Evolutionary conservation across 2,113 vertebrate species (phyloP).

Genomic region (Perognathus longimembris): DNA sequence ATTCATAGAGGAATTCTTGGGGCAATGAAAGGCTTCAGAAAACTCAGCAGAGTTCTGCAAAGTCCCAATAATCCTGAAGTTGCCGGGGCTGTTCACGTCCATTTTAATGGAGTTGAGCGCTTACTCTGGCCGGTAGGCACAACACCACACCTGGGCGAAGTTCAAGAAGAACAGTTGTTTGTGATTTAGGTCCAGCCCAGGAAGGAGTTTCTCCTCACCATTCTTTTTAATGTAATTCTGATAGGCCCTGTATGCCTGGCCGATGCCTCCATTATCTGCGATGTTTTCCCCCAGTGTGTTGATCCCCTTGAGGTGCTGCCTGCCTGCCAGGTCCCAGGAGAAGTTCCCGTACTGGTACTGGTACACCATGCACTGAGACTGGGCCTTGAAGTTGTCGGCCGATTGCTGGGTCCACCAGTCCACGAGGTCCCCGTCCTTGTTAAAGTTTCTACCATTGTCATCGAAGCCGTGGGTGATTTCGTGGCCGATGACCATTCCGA

Average conservation of each 20-base stretch:
- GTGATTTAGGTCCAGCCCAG: slow-evolving; percentile 93
- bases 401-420: slow-evolving; percentile 97
- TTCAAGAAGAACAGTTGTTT: slow-evolving; percentile 98
- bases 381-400: slow-evolving; percentile 92
- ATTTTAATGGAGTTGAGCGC: slow-evolving; percentile 96
- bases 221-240: slow-evolving; percentile 90
- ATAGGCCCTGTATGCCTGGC: slow-evolving; percentile 97
- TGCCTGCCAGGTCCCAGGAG: slow-evolving; percentile 94
- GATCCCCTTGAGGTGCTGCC: slow-evolving; percentile 95
- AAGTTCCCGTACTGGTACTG: slow-evolving; percentile 98
- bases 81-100: slow-evolving; percentile 95
- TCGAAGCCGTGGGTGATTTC: slow-evolving; percentile 99
- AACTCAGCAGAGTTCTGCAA: slow-evolving; percentile 96
- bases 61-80: slow-evolving; percentile 96
- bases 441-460: slow-evolving; percentile 97
- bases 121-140: slow-evolving; percentile 94
- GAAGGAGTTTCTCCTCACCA: slow-evolving; percentile 93
- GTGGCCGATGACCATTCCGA: slow-evolving; percentile 98
- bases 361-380: slow-evolving; percentile 95
- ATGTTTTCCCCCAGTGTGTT: slow-evolving; percentile 98
- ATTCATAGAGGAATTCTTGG: slow-evolving; percentile 90
- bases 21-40: slow-evolving; percentile 94
- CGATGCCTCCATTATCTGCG: slow-evolving; percentile 96
- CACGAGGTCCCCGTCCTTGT: slow-evolving; percentile 95
- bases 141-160: slow-evolving; percentile 99